Percentiles rank a stretch among this genome's conserved stretches.
Evolutionary conservation across 2,797 vertebrate genomes (phyloP).

Genomic region (Selene dorsalis): DNA sequence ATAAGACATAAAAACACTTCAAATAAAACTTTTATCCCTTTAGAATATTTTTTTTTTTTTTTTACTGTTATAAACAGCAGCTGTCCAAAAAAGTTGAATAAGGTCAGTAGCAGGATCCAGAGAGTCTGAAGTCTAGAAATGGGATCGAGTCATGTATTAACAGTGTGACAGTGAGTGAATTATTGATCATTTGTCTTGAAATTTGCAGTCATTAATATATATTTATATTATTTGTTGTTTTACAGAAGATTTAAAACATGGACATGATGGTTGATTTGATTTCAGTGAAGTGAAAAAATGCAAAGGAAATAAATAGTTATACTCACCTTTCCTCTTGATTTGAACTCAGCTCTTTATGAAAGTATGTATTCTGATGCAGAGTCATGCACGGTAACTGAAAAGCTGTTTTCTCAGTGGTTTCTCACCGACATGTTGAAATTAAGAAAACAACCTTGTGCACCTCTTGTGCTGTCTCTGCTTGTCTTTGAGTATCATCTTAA

Average conservation of each 20-base stretch:
- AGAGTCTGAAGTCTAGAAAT: constrained; percentile 29
- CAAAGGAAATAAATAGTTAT: no score
- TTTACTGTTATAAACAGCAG: constrained; percentile 20
- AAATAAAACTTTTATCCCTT: constrained; percentile 69
- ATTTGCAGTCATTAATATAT: constrained; percentile 11
- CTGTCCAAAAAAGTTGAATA: constrained; percentile 22
- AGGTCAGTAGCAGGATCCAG: constrained; percentile 26
- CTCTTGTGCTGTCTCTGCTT: constrained; percentile 8
- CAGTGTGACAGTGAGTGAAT: constrained; percentile 17
- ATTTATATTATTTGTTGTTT: constrained; percentile 26
- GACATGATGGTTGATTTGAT: not conserved
- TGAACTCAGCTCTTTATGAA: not conserved
- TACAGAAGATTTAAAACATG: not conserved
- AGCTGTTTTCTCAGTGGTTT: not conserved
- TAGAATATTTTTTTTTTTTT: constrained; percentile 36
- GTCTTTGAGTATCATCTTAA: constrained; percentile 33
- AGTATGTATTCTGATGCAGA: not conserved
- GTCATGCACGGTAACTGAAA: not conserved
- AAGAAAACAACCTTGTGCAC: constrained; percentile 9
- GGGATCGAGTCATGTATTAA: constrained; percentile 14
- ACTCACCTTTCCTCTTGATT: not conserved
- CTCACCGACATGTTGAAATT: constrained; percentile 23
- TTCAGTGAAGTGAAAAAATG: not conserved
- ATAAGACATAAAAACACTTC: constrained; percentile 79
- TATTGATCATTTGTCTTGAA: constrained; percentile 32